Base-by-base conservation (phyloP, 2,113 vertebrate genomes). In the Menidia beryllina region DNA sequence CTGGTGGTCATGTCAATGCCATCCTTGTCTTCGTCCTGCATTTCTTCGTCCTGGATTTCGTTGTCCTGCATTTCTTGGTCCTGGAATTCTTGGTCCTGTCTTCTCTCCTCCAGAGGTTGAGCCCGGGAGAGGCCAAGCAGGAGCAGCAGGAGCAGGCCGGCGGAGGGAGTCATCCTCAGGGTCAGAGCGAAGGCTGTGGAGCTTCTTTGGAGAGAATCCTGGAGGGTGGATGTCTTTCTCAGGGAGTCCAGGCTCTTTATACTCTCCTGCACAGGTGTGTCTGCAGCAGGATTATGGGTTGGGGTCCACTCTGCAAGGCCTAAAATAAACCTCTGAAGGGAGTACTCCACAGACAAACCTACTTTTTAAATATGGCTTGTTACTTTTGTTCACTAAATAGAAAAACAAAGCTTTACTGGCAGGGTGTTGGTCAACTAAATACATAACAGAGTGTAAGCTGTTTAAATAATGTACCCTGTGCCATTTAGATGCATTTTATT, bases 71-170 rank as follows among this genome's bases (percentile, higher is more conserved):
- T n/a, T n/a, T 26, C 34, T 39, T n/a, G n/a, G 15, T 24, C 48
- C 24, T 50, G 11, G 2, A 12, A 0, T n/a, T 15, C 13, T 48
- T 54, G 24, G 23, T 17, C 11, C 4, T 25, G 8, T 21, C 36
- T 57, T 64, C 69, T 26, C 21, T 52, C 20, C 0, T 48, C 15
- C 4, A 49, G 27, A 39, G 43, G 60, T 20, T 54, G 25, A 41
- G 0, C 70, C 61, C 36, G 21, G n/a, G 20, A 63, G 51, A 73
- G 43, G 70, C 70, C 61, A 12, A 65, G 45, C 51, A 57, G 52
- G 24, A 57, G 66, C 54, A 70, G 36, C 14, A 72, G 52, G 23
- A 73, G 47, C 60, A 73, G 61, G 47, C 25, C 58, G 36, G 61
- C 25, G 43, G 53, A 65, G 25, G 17, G 47, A 36, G 3, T 43